These are phyloP conservation scores for Himantopus leucocephalus DNA, from an alignment of 2,113 vertebrate species.

Conservation along the genomic window DNA sequence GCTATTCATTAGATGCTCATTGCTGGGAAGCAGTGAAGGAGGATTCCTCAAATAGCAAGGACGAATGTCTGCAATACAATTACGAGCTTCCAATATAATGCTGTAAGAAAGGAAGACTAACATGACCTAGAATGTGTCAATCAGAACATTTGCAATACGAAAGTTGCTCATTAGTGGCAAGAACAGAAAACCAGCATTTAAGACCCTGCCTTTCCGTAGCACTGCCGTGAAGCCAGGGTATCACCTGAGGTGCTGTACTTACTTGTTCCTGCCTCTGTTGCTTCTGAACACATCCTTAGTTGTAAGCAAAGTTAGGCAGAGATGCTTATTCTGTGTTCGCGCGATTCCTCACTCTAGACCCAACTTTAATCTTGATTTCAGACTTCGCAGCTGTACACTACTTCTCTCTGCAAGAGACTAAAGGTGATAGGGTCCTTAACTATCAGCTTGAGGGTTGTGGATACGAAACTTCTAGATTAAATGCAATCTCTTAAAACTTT, in stretches of 20 bases:
- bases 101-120: neutral
- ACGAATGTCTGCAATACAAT: neutral
- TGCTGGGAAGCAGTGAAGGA: neutral
- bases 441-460: neutral
- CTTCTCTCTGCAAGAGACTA: neutral
- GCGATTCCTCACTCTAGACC: neutral
- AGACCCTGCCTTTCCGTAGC: neutral
- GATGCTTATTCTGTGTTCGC: neutral
- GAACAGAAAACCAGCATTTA: neutral
- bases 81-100: neutral
- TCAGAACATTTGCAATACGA: neutral
- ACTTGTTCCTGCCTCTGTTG: neutral
- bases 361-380: neutral
- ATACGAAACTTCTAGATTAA: neutral
- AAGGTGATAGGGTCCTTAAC: neutral
- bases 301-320: neutral
- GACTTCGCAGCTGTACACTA: neutral
- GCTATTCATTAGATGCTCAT: neutral
- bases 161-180: neutral
- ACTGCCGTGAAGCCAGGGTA: accelerated
- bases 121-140: neutral
- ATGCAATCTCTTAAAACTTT: neutral
- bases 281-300: neutral
- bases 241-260: neutral
- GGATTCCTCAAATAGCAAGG: neutral